Evolutionary conservation across 2,888 invertebrate species (phyloP).

Genomic region (Corythucha ciliata): DNA sequence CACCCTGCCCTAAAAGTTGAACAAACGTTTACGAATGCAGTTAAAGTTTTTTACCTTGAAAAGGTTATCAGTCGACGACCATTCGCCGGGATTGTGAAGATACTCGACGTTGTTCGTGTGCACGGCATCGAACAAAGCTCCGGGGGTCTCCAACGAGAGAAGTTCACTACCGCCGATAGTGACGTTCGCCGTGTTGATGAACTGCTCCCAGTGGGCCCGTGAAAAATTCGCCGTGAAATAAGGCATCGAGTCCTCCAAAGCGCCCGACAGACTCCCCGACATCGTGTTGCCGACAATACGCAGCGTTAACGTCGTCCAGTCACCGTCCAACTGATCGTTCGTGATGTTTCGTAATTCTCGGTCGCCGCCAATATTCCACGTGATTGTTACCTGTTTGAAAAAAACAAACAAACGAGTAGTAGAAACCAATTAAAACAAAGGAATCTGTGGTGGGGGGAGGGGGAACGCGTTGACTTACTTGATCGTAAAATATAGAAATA

Average conservation of each 20-base stretch:
- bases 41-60: too few species aligned
- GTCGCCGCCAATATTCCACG: conserved; percentile 38
- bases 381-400: conserved; percentile 14
- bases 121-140: conserved; percentile 20
- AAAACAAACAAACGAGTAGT: background rate
- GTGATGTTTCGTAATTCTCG: conserved; percentile 47
- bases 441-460: background rate
- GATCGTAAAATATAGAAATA: conserved; percentile 33
- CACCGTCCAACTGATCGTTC: conserved; percentile 51
- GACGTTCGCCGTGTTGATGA: conserved; percentile 33
- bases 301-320: conserved; percentile 56
- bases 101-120: conserved; percentile 28
- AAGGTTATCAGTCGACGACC: too few species aligned
- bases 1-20: too few species aligned
- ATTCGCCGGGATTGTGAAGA: too few species aligned
- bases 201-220: conserved; percentile 34
- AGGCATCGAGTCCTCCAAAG: conserved; percentile 20
- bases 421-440: background rate
- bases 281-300: conserved; percentile 43
- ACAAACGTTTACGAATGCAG: too few species aligned
- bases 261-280: conserved; percentile 31
- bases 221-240: conserved; percentile 36
- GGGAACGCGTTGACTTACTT: conserved; percentile 24
- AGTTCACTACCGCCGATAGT: conserved; percentile 15
- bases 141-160: background rate